Evolutionary conservation across 2,888 invertebrate genomes (phyloP), one percentile per base, ranked within the genome.

Genomic region (Minunthozetes semirufus): DNA sequence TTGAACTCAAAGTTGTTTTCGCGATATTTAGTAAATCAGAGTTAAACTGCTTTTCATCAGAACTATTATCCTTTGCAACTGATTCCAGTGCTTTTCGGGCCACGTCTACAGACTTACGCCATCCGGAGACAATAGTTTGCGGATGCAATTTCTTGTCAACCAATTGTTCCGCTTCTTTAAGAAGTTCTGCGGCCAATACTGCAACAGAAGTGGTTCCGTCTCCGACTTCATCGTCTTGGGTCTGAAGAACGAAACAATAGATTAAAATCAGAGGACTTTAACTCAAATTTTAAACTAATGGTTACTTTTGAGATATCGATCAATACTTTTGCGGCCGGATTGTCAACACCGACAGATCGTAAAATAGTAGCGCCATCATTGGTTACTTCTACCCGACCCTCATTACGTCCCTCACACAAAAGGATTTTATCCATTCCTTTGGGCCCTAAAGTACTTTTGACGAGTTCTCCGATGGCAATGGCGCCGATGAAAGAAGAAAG

Each of bases 181-280:
- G 85, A 72, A 99, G 84, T 84, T 99, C 98, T 72, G 96, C 89
- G 79, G 98, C 98, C 85, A 90, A 84, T 59, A 96, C 98, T 73
- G 97, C 94, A 0, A 99, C 99, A 0, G 98, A 98, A 56, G 99
- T 99, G n/a, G 99, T 99, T 17, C 99, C 99, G 87, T 99, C 99
- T 63, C 99, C 99, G 76, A 99, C 98, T 87, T 99, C 99, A 82
- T 95, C 95, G 85, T 99, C 99, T 83, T 99, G 99, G 3, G 75
- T 76, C 75, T 76, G 38, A 17, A 25, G 66, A 56, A 71, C 48
- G 22, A 73, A 9, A n/a, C n/a, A 63, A 66, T n/a, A 48, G 3
- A 73, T 17, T n/a, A n/a, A n/a, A 19, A 53, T n/a, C 15, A 72
- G n/a, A 19, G 22, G 48, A 33, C 33, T 33, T 2, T 50, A 1